Percentiles rank a stretch among this genome's conserved stretches.
These are phyloP conservation scores for Pan troglodytes DNA, from an alignment of 2,113 vertebrate genomes.

Conservation along the genomic window NHGRI_mPanTro3-v2.1_pri NC_072398.2:188729501-188730000, in stretches of 20 bases:
- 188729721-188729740: neutral
- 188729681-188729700: neutral
- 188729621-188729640: neutral
- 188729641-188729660: neutral
- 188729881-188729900: neutral
- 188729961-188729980: neutral
- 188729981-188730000: neutral
- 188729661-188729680: neutral
- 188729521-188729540: neutral
- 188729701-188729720: neutral
- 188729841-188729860: neutral
- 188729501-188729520: neutral
- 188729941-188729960: neutral
- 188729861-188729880: neutral
- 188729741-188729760: too few species aligned
- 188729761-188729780: neutral
- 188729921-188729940: neutral
- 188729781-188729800: neutral
- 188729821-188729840: constrained; percentile 1
- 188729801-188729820: neutral
- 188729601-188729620: neutral
- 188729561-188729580: neutral
- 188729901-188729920: neutral
- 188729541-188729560: neutral
- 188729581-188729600: neutral